Evolutionary conservation across 2,113 vertebrate genomes (phyloP).

Genomic region (Psephotus haematonotus): DNA sequence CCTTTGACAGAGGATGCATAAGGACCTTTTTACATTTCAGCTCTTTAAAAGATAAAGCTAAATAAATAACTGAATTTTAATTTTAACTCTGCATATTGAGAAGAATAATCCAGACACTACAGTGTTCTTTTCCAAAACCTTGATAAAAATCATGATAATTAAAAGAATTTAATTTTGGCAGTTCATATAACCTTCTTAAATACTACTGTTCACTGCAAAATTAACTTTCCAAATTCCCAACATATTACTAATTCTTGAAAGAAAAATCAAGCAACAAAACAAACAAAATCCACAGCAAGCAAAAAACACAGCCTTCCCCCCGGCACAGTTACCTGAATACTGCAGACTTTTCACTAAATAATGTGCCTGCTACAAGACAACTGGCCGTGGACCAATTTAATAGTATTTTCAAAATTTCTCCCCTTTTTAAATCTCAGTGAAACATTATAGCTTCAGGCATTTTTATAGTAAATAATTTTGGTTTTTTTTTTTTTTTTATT

Average conservation of each 20-base stretch:
- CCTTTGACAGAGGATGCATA: neutral
- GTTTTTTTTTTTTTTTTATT: no score
- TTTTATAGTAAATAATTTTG: neutral
- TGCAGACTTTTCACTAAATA: neutral
- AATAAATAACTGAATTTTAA: neutral
- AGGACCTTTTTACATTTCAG: neutral
- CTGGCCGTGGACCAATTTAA: neutral
- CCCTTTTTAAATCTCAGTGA: neutral
- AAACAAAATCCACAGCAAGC: rapidly evolving
- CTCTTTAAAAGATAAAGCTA: neutral
- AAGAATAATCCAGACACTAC: neutral
- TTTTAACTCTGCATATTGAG: neutral
- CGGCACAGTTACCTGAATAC: neutral
- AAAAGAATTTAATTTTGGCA: neutral
- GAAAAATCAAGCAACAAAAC: no score
- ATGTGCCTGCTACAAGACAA: neutral
- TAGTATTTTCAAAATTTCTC: neutral
- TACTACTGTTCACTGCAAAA: neutral
- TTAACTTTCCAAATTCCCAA: neutral
- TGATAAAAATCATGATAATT: neutral
- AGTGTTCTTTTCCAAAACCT: neutral
- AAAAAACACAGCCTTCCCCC: neutral
- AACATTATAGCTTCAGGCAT: no score
- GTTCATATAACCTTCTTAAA: neutral
- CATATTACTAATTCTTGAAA: neutral